Base-by-base conservation (phyloP, 2,888 invertebrate species). In the Sialis lutaria region DNA sequence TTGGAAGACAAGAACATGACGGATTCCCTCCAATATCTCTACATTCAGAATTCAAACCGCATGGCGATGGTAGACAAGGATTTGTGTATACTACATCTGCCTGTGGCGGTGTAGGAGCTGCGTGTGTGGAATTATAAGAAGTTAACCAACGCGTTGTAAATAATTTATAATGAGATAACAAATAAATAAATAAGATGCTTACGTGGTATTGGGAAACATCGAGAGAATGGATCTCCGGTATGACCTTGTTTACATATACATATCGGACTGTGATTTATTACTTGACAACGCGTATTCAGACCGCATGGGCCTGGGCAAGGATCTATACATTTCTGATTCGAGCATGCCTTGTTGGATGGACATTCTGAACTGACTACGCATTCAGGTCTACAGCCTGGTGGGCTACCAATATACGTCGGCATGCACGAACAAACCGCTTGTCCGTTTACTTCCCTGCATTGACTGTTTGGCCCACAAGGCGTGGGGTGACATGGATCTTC, bases 1-100 rank as follows among this genome's bases (percentile, higher is more conserved):
- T 72, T 45, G 77, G 74, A 48, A 79, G 64, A 55, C 89, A 90
- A 1, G 84, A 82, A 60, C 90, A 90, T 5, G 85, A 79, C 1
- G 84, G 82, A 54, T 77, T 73, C 8, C 73, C 73, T 57, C 84
- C 82, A 4, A 77, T 60, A 50, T 75, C 72, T 33, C 82, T 73
- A 57, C 88, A 89, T 61, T 82, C 77, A 58, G 85, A 83, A 58
- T 85, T 83, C 0, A 82, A 77, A 13, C 88, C 89, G 56, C 89
- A 89, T 5, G 86, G 86, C 47, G 79, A 79, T 45, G 84, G 84
- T 51, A 71, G 71, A 58, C 88, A 89, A 1, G 84, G 82, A 60
- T 77, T 71, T 42, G 57, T 57, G 47, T 66, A 64, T 54, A 60
- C 56, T 44, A 8, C 46, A 32, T 31, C 40, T 2, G 60, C 54